Evolutionary conservation across 2,113 vertebrate species (phyloP).

Genomic region (Melanocharis versteri): DNA sequence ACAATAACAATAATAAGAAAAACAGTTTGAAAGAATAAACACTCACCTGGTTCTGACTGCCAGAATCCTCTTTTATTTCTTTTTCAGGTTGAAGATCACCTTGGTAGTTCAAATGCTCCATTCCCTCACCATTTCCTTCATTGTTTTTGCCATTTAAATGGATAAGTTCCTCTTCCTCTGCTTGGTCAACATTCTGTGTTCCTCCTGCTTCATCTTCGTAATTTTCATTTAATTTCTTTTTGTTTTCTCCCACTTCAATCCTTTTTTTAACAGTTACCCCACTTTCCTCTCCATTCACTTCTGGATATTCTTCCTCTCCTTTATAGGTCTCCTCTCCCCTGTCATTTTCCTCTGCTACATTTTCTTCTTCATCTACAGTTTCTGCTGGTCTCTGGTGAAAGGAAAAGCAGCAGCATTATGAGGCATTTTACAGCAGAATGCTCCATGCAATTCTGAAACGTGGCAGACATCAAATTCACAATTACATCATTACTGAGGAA

Average conservation of each 20-base stretch:
- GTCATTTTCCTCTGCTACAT: conserved; percentile 46
- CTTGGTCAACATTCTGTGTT: background rate
- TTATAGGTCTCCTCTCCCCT: conserved; percentile 25
- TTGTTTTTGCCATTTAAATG: background rate
- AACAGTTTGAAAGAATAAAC: background rate
- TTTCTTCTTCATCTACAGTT: conserved; percentile 79
- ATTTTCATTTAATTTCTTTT: background rate
- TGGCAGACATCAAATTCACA: background rate
- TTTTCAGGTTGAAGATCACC: background rate
- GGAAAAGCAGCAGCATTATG: background rate
- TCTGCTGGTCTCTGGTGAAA: conserved; percentile 74
- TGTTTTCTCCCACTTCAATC: background rate
- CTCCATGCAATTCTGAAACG: background rate
- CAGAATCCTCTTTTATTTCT: conserved; percentile 22
- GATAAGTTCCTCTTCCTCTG: background rate
- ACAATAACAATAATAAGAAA: background rate
- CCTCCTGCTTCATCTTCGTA: background rate
- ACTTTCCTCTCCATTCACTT: conserved; percentile 24
- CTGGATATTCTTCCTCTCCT: conserved; percentile 22
- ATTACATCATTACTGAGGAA: background rate
- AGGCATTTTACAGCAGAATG: background rate
- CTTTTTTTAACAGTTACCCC: background rate
- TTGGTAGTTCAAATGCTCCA: conserved; percentile 16
- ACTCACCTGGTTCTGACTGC: conserved; percentile 63
- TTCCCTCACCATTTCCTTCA: conserved; percentile 52